Evolutionary conservation across 2,888 invertebrate genomes (phyloP).

Genomic region (Tanypteryx hageni): DNA sequence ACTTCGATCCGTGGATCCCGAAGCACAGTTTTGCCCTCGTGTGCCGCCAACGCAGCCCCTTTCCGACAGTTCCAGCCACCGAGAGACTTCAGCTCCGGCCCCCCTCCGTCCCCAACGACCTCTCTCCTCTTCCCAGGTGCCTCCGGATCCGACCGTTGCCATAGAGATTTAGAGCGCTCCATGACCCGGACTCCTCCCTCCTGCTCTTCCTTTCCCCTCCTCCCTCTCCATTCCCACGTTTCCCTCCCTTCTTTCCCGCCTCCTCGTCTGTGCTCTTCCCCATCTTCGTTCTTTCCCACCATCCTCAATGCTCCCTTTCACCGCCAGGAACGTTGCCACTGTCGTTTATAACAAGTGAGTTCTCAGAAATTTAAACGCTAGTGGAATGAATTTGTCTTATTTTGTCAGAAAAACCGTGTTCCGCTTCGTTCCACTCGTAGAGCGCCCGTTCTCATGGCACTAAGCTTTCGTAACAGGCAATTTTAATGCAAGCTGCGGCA

Average conservation of each 20-base stretch:
- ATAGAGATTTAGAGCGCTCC: constrained; percentile 1
- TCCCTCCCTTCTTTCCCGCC: no score
- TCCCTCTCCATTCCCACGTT: neutral
- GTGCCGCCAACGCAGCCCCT: neutral
- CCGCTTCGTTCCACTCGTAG: neutral
- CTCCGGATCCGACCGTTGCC: constrained; percentile 13
- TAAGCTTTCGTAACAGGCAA: neutral
- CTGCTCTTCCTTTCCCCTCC: neutral
- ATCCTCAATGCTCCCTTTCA: neutral
- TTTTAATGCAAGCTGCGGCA: neutral
- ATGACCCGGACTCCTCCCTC: neutral
- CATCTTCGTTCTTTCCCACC: neutral
- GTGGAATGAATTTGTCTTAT: neutral
- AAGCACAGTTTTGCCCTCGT: neutral
- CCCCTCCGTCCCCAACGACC: neutral
- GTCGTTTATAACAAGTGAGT: neutral
- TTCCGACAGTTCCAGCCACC: neutral
- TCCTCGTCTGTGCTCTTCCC: no score
- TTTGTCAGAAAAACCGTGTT: neutral
- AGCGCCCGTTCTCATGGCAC: neutral
- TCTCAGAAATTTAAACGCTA: neutral
- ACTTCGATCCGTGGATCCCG: neutral
- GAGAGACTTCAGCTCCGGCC: neutral
- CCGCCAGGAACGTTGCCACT: neutral
- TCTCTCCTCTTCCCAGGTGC: neutral